These are phyloP conservation scores for Apotomis capreana DNA, from an alignment of 2,888 invertebrate genomes.

Conservation along the genomic window DNA sequence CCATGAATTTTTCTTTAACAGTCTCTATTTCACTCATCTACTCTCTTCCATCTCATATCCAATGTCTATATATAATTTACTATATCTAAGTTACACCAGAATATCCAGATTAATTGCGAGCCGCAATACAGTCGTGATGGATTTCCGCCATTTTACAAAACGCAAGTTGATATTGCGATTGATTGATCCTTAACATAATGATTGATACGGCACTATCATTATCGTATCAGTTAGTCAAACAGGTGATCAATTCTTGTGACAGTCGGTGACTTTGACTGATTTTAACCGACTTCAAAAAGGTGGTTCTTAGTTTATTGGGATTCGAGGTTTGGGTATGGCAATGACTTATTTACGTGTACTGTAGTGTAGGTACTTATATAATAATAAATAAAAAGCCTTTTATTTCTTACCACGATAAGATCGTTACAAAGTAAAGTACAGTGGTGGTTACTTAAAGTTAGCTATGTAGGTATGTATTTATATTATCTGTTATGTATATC, in stretches of 20 bases:
- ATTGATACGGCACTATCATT: constrained; percentile 10
- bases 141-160: constrained; percentile 18
- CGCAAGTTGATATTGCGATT: neutral
- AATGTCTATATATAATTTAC: constrained; percentile 8
- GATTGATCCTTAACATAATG: constrained; percentile 16
- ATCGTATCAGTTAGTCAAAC: constrained; percentile 15
- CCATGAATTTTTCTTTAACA: neutral
- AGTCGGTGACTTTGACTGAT: neutral
- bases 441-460: too few species aligned
- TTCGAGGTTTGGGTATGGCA: too few species aligned
- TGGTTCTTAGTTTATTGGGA: too few species aligned
- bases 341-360: too few species aligned
- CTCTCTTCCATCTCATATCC: neutral
- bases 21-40: neutral
- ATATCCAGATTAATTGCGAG: constrained; percentile 21
- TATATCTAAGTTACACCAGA: neutral
- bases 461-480: too few species aligned
- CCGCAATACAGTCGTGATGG: constrained; percentile 9
- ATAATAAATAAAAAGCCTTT: too few species aligned
- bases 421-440: too few species aligned
- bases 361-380: too few species aligned
- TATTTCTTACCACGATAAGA: too few species aligned
- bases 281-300: neutral
- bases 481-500: too few species aligned
- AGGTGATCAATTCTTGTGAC: neutral